Base-by-base conservation (phyloP, 2,113 vertebrate species). In the Coptodon bakossiorum region DNA sequence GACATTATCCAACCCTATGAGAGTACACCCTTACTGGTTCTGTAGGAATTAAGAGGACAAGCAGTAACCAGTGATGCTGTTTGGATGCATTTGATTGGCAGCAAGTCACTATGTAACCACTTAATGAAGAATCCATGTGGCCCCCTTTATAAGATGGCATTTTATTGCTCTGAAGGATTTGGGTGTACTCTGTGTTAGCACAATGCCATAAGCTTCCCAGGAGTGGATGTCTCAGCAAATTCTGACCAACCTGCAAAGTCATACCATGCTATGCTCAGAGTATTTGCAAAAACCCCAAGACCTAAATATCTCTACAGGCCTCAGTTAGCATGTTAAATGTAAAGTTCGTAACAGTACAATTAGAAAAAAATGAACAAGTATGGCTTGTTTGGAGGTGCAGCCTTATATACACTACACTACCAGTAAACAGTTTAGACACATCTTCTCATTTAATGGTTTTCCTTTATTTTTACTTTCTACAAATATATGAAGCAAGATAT, bases 151-250 rank as follows among this genome's bases (percentile, higher is more conserved):
- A 66, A 66, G 61, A 66, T 66, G 17, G 2, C 31, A 36, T 31
- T 3, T 3, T 36, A 19, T 66, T 66, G 31, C 61, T n/a, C 31
- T n/a, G 61, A n/a, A 36, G 61, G 31, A 66, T 36, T n/a, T 6
- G 4, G 61, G 17, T 66, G 6, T 66, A n/a, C 17, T 66, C 6
- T 36, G 31, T 36, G 61, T 66, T 6, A 71, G 19, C 38, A 71
- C 38, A 43, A 43, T 43, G n/a, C 12, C 38, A 71, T 16, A 43
- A 43, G 17, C 31, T n/a, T 71, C 66, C 5, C 38, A 71, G 38
- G 38, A 71, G n/a, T 71, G 38, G 66, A 71, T 43, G 66, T 24
- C 66, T 24, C 36, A 40, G 63, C 19, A 68, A 68, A 24, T 68
- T 40, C 63, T 22, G 59, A 63, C 59, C 29, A 34, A 19, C 59